Percentiles rank a stretch among this genome's conserved stretches.
These are phyloP conservation scores for Synaphobranchus kaupii DNA, from an alignment of 2,797 vertebrate genomes.

Conservation along the genomic window DNA sequence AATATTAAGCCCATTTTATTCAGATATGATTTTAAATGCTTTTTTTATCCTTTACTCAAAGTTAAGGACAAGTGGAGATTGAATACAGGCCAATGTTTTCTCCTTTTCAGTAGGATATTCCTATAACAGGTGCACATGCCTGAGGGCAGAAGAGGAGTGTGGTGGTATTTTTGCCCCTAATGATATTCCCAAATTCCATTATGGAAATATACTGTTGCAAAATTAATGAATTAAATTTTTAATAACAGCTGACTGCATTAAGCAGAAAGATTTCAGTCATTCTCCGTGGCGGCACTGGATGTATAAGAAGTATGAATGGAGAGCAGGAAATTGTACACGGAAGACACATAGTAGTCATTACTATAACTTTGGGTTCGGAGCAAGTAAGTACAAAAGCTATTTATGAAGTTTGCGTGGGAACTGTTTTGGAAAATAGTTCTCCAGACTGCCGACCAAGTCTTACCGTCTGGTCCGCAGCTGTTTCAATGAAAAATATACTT, in stretches of 20 bases:
- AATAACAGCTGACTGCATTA: neutral
- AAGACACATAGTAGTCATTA: neutral
- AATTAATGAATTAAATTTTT: neutral
- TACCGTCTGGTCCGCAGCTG: slow-evolving; percentile 9
- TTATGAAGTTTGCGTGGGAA: neutral
- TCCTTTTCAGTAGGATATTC: neutral
- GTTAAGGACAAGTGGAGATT: neutral
- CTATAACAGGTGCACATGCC: neutral
- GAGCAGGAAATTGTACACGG: neutral
- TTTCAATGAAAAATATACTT: neutral
- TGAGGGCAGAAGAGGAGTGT: neutral
- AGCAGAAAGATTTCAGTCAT: neutral
- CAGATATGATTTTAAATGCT: too few relatives aligned
- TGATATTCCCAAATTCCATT: neutral
- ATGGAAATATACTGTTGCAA: neutral
- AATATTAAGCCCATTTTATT: too few relatives aligned
- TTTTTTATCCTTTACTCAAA: too few relatives aligned
- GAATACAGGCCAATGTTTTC: neutral
- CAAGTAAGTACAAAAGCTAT: neutral
- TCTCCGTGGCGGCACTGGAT: neutral
- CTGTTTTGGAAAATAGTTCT: neutral
- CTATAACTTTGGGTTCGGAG: neutral
- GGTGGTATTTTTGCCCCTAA: neutral
- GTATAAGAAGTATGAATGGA: neutral
- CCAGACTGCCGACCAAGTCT: slow-evolving; percentile 16